These are phyloP conservation scores for Nezara viridula DNA, from an alignment of 2,888 invertebrate genomes.

Conservation along the genomic window DNA sequence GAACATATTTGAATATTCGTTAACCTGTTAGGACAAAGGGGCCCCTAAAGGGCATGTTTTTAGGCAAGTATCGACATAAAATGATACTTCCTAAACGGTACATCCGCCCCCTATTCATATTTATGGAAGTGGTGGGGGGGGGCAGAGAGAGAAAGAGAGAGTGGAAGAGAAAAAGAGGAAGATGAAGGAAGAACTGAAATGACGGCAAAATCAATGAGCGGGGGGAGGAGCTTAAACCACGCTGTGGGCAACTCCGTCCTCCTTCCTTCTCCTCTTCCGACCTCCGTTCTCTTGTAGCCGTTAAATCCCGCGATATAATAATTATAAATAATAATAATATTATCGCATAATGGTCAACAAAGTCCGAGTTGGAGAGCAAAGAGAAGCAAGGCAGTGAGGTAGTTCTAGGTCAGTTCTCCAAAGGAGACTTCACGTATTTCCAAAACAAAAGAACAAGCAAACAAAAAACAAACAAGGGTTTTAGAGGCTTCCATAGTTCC, in stretches of 20 bases:
- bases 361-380: too few species aligned
- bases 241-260: background rate
- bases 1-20: too few species aligned
- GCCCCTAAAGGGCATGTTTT: background rate
- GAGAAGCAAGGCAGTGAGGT: too few species aligned
- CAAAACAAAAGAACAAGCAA: too few species aligned
- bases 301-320: too few species aligned
- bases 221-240: slow-evolving; percentile 41
- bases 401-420: too few species aligned
- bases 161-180: slow-evolving; percentile 23
- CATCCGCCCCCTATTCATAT: slow-evolving; percentile 32
- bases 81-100: background rate
- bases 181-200: slow-evolving; percentile 50
- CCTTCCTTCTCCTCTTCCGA: background rate
- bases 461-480: too few species aligned
- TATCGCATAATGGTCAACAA: too few species aligned
- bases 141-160: background rate
- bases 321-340: too few species aligned
- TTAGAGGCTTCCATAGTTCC: too few species aligned
- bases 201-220: slow-evolving; percentile 56
- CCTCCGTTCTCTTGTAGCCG: background rate
- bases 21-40: background rate
- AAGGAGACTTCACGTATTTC: too few species aligned
- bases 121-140: background rate
- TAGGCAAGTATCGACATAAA: background rate